Conservation (phyloP, 2,113 vertebrate genomes). For the Craseonycteris thonglongyai region DNA sequence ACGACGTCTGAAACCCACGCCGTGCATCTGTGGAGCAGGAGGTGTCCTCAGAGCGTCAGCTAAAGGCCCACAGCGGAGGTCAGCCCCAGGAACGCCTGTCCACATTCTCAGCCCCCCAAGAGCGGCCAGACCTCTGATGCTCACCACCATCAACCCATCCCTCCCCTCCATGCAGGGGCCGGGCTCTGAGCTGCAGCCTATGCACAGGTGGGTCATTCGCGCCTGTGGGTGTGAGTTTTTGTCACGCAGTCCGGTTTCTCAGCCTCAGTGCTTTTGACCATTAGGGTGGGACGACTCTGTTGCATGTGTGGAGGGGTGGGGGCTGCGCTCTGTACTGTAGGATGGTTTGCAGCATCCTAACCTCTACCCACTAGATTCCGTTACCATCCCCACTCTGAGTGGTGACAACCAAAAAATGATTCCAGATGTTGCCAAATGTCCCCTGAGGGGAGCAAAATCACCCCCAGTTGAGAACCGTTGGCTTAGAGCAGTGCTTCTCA, state of each 20-base stretch:
- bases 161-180: neutral
- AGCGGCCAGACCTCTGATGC: neutral
- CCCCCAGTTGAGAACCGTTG: neutral
- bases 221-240: accelerated
- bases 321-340: accelerated
- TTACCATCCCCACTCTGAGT: too few relatives aligned
- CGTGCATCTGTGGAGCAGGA: accelerated
- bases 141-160: neutral
- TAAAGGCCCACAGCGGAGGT: neutral
- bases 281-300: neutral
- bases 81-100: neutral
- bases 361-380: accelerated
- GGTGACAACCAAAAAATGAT: neutral
- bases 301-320: neutral
- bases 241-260: neutral
- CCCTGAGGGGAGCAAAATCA: neutral
- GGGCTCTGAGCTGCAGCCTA: neutral
- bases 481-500: neutral
- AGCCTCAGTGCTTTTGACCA: neutral
- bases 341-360: neutral
- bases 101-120: accelerated
- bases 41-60: neutral
- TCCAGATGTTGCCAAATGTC: neutral
- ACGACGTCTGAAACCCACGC: accelerated
- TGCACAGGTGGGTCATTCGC: neutral